Base-by-base conservation (phyloP, 1,140 invertebrate genomes). In the Mya arenaria region DNA sequence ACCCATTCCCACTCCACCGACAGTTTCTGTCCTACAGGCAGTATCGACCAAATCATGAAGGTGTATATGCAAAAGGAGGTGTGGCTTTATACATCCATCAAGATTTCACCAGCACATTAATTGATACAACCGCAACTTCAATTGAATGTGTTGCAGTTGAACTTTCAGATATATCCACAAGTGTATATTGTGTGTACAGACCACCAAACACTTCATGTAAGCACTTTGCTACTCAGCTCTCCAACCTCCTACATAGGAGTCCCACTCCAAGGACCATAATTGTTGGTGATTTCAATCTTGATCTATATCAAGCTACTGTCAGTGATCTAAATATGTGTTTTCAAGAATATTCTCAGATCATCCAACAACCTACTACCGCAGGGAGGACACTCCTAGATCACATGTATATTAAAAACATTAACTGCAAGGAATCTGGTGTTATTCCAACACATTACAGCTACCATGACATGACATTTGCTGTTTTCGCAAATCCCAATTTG, bases 91-190 rank as follows among this genome's bases (percentile, higher is more conserved):
- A 6, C n/a, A 62, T 62, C 19, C 58, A 62, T 30, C 58, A 62
- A 62, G 28, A 62, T 30, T 62, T 62, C 25, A 30, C n/a, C 23
- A 32, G 25, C 36, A 30, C 10, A 19, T 4, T 1, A 30, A 62
- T 62, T 32, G 4, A 15, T 30, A 62, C 58, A 4, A 30, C 2
- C 4, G 19, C n/a, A 28, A 6, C 4, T 28, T 4, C 15, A 4
- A 62, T 62, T 30, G 58, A 62, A 30, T 62, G 58, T 62, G n/a
- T 62, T 6, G 58, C 58, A 6, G n/a, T 62, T 6, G 25, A 62
- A 62, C 58, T 62, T 23, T 8, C 19, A 62, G 58, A 15, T 62
- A 62, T 28, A 62, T 30, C 13, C 8, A 4, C 23, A 4, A 6
- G 3, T 62, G 28, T 62, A 4, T 28, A 28, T 19, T 62, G 15